These are phyloP conservation scores for Aulostomus chinensis DNA, from an alignment of 2,797 vertebrate species.

Conservation along the genomic window DNA sequence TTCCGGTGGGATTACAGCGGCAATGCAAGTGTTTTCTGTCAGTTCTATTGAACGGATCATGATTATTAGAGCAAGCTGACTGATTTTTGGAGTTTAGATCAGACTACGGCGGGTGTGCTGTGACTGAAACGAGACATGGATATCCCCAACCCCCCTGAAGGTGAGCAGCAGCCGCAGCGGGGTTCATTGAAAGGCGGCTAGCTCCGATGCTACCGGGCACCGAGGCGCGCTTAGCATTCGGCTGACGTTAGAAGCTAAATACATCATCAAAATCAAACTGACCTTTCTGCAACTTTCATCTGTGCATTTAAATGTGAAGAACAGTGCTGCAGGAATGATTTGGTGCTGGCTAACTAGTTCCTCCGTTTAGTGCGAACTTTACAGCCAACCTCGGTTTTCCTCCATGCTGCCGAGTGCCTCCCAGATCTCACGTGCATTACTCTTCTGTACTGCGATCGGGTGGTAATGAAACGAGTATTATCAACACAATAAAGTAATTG, in stretches of 20 bases:
- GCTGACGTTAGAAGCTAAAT: background rate
- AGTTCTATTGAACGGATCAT: background rate
- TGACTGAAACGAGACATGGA: conserved; percentile 62
- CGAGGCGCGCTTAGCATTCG: background rate
- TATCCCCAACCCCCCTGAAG: conserved; percentile 73
- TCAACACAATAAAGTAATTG: too few species aligned
- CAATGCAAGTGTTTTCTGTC: conserved; percentile 4
- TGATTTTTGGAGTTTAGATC: background rate
- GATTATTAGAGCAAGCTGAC: background rate
- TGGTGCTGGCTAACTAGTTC: too few species aligned
- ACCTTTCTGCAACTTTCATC: background rate
- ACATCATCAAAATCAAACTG: background rate
- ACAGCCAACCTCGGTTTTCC: too few species aligned
- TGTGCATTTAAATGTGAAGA: too few species aligned
- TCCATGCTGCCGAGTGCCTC: too few species aligned
- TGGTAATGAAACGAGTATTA: too few species aligned
- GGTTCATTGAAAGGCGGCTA: conserved; percentile 18
- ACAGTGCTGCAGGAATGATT: too few species aligned
- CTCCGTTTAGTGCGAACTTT: too few species aligned
- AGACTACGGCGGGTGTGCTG: background rate
- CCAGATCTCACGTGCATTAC: too few species aligned
- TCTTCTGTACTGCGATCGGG: too few species aligned
- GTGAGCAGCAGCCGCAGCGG: conserved; percentile 41
- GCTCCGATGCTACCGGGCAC: conserved; percentile 16
- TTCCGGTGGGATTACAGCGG: conserved; percentile 33